Base-by-base conservation (phyloP, 2,888 invertebrate genomes). In the Neocrepidodera transversa region DNA sequence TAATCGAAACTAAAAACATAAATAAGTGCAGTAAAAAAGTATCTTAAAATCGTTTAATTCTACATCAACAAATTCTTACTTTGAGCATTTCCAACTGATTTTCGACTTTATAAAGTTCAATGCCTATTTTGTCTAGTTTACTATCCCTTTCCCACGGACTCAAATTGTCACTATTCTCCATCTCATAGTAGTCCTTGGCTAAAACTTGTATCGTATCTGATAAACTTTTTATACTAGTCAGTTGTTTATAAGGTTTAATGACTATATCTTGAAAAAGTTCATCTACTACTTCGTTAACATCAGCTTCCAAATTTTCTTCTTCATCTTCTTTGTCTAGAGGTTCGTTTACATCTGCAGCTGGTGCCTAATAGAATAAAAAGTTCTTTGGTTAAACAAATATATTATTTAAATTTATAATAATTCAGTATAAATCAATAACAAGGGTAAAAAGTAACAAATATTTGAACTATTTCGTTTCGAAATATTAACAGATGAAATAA, bases 211-310 rank as follows among this genome's bases (percentile, higher is more conserved):
- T 38, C 38, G 58, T 57, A 0, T 58, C 43, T 13, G 26, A 18
- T 6, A 65, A 45, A 13, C 40, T 42, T 55, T 53, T 48, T 10
- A 64, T 2, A 43, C 43, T 53, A 13, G 62, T 18, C 6, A 62
- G 49, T 42, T 60, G 35, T n/a, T 20, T 40, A 18, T 36, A 38
- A 7, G 18, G 8, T 0, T 0, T 11, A 13, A 32, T 23, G 30
- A 4, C 7, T 23, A 60, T 51, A 35, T 60, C 28, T 7, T 63
- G 57, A 30, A 65, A 67, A 35, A 63, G 40, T 13, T 62, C 63
- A 43, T 67, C 67, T 17, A 52, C 20, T 10, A 56, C 28, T 10
- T 32, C 28, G 8, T 48, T 13, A 5, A 43, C 43, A 1, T 18
- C 38, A 1, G 16, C 11, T 26, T 57, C 60, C 26, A 60, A 35